Evolutionary conservation across 2,888 invertebrate genomes (phyloP).

Genomic region (Polymixis lichenea): DNA sequence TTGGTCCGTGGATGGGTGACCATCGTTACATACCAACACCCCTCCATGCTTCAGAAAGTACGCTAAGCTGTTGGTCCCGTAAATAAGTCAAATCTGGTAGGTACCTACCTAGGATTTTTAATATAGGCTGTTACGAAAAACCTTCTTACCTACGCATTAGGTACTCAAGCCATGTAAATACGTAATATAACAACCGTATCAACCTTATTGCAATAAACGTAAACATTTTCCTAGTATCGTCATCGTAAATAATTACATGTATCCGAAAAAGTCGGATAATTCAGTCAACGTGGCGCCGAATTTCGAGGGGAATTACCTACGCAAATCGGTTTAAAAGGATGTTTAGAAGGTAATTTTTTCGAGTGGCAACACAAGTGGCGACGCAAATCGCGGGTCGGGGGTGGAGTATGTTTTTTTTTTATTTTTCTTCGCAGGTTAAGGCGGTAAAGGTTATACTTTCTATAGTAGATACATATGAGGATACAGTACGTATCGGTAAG

Average conservation of each 20-base stretch:
- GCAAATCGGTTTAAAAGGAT: conserved; percentile 63
- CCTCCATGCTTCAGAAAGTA: too few relatives aligned
- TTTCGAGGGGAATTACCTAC: conserved; percentile 52
- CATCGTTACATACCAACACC: too few relatives aligned
- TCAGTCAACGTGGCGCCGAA: conserved; percentile 26
- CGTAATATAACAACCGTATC: neutral
- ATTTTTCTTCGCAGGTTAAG: conserved; percentile 51
- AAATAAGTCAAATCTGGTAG: too few relatives aligned
- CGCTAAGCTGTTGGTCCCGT: too few relatives aligned
- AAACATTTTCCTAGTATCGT: conserved; percentile 19
- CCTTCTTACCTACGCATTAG: neutral
- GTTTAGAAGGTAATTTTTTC: conserved; percentile 74
- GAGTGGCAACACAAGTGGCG: conserved; percentile 68
- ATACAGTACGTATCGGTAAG: too few relatives aligned
- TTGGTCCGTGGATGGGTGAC: too few relatives aligned
- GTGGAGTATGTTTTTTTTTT: conserved; percentile 54
- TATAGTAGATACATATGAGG: neutral
- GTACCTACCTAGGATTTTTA: too few relatives aligned
- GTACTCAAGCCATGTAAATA: neutral
- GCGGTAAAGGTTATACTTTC: neutral
- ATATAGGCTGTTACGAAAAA: too few relatives aligned
- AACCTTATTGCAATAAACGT: conserved; percentile 15
- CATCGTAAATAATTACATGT: conserved; percentile 46
- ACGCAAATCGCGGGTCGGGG: conserved; percentile 26
- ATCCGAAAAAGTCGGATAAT: conserved; percentile 25